phyloP scores from a whole-genome alignment of 64 coral and sea anemone genomes.

The Montipora sp. region DNA sequence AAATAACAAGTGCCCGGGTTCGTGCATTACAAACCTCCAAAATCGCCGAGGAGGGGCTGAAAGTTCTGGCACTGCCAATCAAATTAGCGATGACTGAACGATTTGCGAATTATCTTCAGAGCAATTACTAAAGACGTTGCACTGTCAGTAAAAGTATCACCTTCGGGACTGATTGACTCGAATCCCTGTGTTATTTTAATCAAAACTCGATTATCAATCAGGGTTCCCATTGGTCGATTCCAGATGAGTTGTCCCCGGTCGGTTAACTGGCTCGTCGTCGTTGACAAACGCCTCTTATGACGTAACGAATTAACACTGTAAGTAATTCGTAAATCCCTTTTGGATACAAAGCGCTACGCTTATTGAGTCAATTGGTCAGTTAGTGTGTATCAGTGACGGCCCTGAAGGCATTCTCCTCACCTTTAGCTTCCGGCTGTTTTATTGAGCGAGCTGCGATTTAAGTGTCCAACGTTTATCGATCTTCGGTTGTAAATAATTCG shows the following conservation, averaged over 20 bases:
- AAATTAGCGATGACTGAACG: constrained; percentile 62
- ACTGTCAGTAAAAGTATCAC: constrained; percentile 81
- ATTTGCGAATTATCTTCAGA: constrained; percentile 64
- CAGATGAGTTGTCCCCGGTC: constrained; percentile 51
- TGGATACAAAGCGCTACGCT: constrained; percentile 90
- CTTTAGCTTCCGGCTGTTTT: constrained; percentile 25
- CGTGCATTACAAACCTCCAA: constrained; percentile 79
- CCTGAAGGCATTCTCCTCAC: constrained; percentile 22
- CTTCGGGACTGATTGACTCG: constrained; percentile 72
- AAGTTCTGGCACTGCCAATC: constrained; percentile 66
- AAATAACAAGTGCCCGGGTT: constrained; percentile 56
- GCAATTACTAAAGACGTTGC: constrained; percentile 91
- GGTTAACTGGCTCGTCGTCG: constrained; percentile 54
- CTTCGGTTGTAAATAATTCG: constrained; percentile 22
- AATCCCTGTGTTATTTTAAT: constrained; percentile 93
- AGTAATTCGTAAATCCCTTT: constrained; percentile 99
- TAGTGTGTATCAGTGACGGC: constrained; percentile 54
- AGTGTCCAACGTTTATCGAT: constrained; percentile 1
- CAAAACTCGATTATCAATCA: constrained; percentile 89
- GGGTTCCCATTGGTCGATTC: constrained; percentile 67
- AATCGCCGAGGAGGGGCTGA: constrained; percentile 88
- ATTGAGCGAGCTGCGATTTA: constrained; percentile 16
- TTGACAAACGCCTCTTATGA: constrained; percentile 87
- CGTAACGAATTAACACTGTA: constrained; percentile 95
- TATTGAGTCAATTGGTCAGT: constrained; percentile 88